phyloP scores from a whole-genome alignment of 2,888 invertebrate species.

The Charanyca ferruginea region DNA sequence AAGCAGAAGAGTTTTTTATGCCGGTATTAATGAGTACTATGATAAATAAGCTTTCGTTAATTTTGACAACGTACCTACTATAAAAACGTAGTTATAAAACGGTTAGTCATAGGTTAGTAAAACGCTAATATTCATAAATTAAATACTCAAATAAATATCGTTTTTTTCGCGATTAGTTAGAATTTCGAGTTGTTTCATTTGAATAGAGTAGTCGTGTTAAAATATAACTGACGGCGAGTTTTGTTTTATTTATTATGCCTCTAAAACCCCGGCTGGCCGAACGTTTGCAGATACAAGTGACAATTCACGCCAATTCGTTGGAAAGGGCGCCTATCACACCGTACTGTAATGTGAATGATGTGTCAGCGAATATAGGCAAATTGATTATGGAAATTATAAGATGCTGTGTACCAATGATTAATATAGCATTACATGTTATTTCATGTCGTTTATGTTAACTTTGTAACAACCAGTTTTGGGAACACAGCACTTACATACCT shows the following conservation, averaged over 20 bases:
- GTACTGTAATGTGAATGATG: slow-evolving; percentile 25
- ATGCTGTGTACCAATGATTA: no score
- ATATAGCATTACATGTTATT: no score
- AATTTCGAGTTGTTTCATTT: slow-evolving; percentile 34
- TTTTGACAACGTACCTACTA: no score
- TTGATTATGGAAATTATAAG: no score
- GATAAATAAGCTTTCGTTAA: no score
- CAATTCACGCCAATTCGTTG: slow-evolving; percentile 79
- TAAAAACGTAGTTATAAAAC: no score
- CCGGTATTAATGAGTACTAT: no score
- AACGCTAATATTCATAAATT: background rate
- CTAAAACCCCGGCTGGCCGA: slow-evolving; percentile 71
- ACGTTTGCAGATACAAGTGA: slow-evolving; percentile 76
- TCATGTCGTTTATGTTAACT: no score
- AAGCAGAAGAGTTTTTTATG: no score
- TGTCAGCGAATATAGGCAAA: background rate
- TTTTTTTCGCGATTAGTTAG: background rate
- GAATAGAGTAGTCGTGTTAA: slow-evolving; percentile 72
- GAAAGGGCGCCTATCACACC: slow-evolving; percentile 67
- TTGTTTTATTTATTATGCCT: slow-evolving; percentile 75
- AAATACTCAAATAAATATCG: background rate
- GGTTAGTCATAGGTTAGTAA: no score
- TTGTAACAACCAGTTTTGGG: no score
- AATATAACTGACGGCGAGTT: slow-evolving; percentile 75
- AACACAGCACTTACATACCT: no score